These are phyloP conservation scores for Mizuhopecten yessoensis DNA, from an alignment of 1,140 invertebrate genomes.

Conservation along the genomic window DNA sequence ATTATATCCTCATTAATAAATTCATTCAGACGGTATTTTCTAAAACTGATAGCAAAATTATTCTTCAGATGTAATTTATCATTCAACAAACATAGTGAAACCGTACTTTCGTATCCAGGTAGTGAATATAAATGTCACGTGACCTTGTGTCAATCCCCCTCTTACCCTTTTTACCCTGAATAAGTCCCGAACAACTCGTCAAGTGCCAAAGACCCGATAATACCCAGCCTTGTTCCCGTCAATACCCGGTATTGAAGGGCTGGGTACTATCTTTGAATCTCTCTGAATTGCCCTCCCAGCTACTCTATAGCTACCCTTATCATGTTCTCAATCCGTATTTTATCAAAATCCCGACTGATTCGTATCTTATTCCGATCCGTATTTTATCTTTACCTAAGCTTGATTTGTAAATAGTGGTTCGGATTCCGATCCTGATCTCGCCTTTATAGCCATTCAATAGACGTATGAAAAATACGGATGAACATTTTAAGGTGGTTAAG, in stretches of 20 bases:
- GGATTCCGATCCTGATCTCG: neutral
- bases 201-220: constrained; percentile 32
- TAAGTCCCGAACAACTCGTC: constrained; percentile 13
- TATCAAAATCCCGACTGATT: constrained; percentile 9
- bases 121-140: constrained; percentile 20
- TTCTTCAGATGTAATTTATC: neutral
- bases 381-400: constrained; percentile 2
- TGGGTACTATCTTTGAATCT: neutral
- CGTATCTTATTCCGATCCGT: constrained; percentile 14
- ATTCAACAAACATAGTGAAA: constrained; percentile 10
- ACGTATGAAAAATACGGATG: neutral
- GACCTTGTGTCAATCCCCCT: constrained; percentile 31
- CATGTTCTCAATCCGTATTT: constrained; percentile 2
- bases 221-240: neutral
- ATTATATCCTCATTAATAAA: neutral
- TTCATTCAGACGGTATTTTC: no score
- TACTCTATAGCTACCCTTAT: neutral
- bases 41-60: neutral
- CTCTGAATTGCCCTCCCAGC: constrained; percentile 12
- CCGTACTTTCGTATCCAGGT: constrained; percentile 37
- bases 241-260: constrained; percentile 4
- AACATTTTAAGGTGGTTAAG: constrained; percentile 26
- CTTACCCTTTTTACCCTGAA: constrained; percentile 27
- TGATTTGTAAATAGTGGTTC: constrained; percentile 33
- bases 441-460: neutral